Evolutionary conservation across 2,113 vertebrate species (phyloP).

Genomic region (Mus pahari): DNA sequence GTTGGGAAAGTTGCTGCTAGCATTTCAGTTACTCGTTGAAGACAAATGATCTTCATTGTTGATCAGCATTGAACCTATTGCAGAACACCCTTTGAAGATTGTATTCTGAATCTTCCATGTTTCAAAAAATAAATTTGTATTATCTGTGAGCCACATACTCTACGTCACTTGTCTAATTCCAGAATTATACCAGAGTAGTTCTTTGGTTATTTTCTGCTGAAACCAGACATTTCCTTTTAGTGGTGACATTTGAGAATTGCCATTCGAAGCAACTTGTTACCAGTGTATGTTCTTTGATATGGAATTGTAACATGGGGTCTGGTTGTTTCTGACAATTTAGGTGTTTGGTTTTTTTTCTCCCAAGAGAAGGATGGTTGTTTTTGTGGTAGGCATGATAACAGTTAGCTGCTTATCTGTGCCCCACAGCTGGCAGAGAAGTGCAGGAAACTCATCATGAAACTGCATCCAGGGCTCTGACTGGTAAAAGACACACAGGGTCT

Average conservation of each 20-base stretch:
- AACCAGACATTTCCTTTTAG: slow-evolving; percentile 18
- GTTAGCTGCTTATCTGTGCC: slow-evolving; percentile 82
- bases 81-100: slow-evolving; percentile 27
- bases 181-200: slow-evolving; percentile 33
- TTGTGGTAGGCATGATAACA: slow-evolving; percentile 77
- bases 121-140: not conserved
- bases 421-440: slow-evolving; percentile 77
- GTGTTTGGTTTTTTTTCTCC: not conserved
- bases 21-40: slow-evolving; percentile 16
- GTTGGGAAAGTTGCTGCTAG: slow-evolving; percentile 36
- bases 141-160: not conserved
- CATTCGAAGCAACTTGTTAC: not conserved
- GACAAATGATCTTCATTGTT: not conserved
- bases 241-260: not conserved
- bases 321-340: not conserved
- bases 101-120: not conserved
- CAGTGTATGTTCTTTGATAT: slow-evolving; percentile 2
- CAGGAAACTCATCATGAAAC: not conserved
- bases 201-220: slow-evolving; percentile 33
- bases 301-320: slow-evolving; percentile 2
- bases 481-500: slow-evolving; percentile 14
- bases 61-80: not conserved
- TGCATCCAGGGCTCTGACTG: slow-evolving; percentile 29
- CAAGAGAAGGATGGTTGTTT: slow-evolving; percentile 35
- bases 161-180: not conserved